Evolutionary conservation across 2,113 vertebrate genomes (phyloP), one percentile per base, ranked within the genome.

Genomic region (Bos indicus): DNA sequence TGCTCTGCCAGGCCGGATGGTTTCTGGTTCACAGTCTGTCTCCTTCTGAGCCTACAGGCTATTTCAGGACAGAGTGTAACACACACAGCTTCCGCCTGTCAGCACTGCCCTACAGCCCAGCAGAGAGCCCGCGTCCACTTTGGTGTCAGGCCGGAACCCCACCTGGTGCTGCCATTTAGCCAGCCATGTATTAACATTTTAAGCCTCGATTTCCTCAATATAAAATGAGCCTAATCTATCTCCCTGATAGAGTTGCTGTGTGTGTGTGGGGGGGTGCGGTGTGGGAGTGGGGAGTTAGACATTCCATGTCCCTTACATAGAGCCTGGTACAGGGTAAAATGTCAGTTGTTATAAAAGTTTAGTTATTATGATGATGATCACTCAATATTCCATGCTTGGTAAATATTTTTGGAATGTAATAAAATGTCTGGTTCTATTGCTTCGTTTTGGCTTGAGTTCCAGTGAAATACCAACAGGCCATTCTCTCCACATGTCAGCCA

Each of bases 341-440:
- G n/a, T 57, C 83, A 14, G 33, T 6, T 48, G 36, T 78, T 89
- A 85, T 10, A 30, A 80, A 93, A 90, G 33, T 89, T 80, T 28
- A 67, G 56, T 59, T 71, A 83, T 40, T 87, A 84, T n/a, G 15
- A 87, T 80, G 85, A 90, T 64, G 43, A 86, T 36, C 43, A 40
- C 52, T 92, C 90, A 94, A 60, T 96, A 96, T 52, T 94, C 30
- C 11, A 92, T 62, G 57, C 54, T 74, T 48, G 19, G 64, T 56
- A 88, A 94, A 96, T 95, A 88, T 94, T 94, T 96, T 88, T 95
- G 77, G 86, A 93, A 95, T 57, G 33, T 30, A 85, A 62, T 81
- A 19, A 92, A 92, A 90, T 91, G 28, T 83, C 95, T 97, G 86
- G 36, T 46, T 51, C 80, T 7, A 30, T 26, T 52, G 67, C 93